A percentile compares a stretch with the other conserved stretches of the same genome.
Evolutionary conservation across 1,140 invertebrate genomes (phyloP).

Genomic region (Drosophila bocki): DNA sequence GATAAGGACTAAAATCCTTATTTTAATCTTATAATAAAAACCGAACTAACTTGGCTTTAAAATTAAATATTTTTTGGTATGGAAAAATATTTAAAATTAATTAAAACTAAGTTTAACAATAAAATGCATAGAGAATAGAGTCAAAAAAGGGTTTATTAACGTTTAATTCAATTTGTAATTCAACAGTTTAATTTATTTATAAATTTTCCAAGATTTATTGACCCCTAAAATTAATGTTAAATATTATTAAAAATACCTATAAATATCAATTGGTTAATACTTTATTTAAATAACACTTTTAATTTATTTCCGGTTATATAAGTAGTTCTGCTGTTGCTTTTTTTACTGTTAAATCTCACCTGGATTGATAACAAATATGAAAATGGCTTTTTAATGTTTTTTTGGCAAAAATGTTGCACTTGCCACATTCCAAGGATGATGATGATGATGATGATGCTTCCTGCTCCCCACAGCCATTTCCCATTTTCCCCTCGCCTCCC

Average conservation of each 20-base stretch:
- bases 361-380: constrained; percentile 30
- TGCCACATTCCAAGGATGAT: constrained; percentile 29
- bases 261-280: neutral
- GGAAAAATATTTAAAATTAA: neutral
- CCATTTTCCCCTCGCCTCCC: neutral
- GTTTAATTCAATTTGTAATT: neutral
- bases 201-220: neutral
- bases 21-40: too few relatives aligned
- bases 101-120: neutral
- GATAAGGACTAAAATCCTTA: too few relatives aligned
- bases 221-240: too few relatives aligned
- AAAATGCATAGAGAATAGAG: too few relatives aligned
- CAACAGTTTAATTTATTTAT: too few relatives aligned
- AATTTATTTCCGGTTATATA: neutral
- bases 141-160: too few relatives aligned
- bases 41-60: too few relatives aligned
- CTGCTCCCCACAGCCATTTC: neutral
- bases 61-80: neutral
- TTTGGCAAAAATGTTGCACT: constrained; percentile 22
- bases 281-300: neutral
- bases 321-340: neutral
- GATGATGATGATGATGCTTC: constrained; percentile 19
- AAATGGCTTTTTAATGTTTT: constrained; percentile 48
- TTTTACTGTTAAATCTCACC: constrained; percentile 6
- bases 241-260: neutral